Conservation (phyloP, 2,888 invertebrate genomes). For the Apomyelois bistriatella region DNA sequence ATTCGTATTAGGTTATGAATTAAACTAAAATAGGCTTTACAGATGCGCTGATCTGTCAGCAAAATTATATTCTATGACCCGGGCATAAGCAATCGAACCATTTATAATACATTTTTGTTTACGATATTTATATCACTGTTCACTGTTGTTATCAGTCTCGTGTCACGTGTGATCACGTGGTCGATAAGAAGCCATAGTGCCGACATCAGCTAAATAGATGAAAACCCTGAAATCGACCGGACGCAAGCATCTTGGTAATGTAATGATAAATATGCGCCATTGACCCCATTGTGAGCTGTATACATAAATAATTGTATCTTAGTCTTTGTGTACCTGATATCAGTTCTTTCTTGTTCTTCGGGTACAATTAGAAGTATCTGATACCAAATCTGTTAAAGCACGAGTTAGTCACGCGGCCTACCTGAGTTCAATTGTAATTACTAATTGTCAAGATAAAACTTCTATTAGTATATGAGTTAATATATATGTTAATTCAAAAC, state of each 20-base stretch:
- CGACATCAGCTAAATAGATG: constrained; percentile 13
- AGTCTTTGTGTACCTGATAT: background rate
- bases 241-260: constrained; percentile 38
- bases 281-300: constrained; percentile 54
- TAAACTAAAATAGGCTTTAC: too few relatives aligned
- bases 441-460: too few relatives aligned
- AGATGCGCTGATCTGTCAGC: too few relatives aligned
- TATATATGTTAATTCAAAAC: too few relatives aligned
- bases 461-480: too few relatives aligned
- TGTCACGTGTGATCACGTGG: constrained; percentile 19
- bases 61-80: too few relatives aligned
- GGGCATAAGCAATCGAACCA: too few relatives aligned
- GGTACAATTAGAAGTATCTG: constrained; percentile 1
- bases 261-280: constrained; percentile 54
- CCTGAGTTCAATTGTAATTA: too few relatives aligned
- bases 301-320: constrained; percentile 49
- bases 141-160: constrained; percentile 11
- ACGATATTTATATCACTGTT: background rate
- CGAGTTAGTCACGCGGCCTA: background rate
- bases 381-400: background rate
- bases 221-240: constrained; percentile 45
- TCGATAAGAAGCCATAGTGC: constrained; percentile 14
- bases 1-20: too few relatives aligned
- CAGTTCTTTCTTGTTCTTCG: background rate
- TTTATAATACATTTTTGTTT: background rate